A percentile compares a stretch with the other conserved stretches of the same genome.
phyloP scores from a whole-genome alignment of 2,888 invertebrate genomes.

The Pelosia muscerda region DNA sequence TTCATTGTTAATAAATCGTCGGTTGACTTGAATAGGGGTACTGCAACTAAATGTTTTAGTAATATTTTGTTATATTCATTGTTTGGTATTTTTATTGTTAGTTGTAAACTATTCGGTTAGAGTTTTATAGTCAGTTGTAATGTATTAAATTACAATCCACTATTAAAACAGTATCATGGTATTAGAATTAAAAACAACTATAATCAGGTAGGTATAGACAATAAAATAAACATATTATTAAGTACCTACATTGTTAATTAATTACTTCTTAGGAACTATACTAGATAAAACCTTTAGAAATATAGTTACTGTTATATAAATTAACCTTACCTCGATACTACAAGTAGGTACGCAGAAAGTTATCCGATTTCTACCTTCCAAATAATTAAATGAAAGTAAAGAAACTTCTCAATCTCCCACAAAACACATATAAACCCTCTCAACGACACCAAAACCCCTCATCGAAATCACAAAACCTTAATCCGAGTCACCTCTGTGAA shows the following conservation, averaged over 20 bases:
- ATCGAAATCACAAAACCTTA: conserved; percentile 52
- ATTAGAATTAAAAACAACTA: not conserved
- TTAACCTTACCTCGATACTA: not conserved
- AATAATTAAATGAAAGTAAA: conserved; percentile 4
- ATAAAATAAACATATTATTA: too few species aligned
- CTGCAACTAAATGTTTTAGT: conserved; percentile 7
- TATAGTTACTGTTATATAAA: too few species aligned
- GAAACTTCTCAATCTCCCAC: conserved; percentile 8
- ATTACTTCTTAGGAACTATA: too few species aligned
- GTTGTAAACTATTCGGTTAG: not conserved
- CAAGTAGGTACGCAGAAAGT: not conserved
- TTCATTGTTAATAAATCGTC: conserved; percentile 77
- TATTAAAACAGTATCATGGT: not conserved
- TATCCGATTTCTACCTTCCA: not conserved
- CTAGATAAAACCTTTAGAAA: too few species aligned
- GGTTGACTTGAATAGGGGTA: conserved; percentile 51
- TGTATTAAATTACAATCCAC: not conserved
- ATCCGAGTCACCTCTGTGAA: conserved; percentile 64
- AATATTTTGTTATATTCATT: not conserved
- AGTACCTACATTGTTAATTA: too few species aligned
- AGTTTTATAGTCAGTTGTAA: not conserved
- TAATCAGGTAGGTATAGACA: too few species aligned
- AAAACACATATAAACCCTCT: conserved; percentile 16
- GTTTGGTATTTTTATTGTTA: not conserved
- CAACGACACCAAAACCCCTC: conserved; percentile 12